Conservation (phyloP, 2,113 vertebrate species). For the Athene noctua region DNA sequence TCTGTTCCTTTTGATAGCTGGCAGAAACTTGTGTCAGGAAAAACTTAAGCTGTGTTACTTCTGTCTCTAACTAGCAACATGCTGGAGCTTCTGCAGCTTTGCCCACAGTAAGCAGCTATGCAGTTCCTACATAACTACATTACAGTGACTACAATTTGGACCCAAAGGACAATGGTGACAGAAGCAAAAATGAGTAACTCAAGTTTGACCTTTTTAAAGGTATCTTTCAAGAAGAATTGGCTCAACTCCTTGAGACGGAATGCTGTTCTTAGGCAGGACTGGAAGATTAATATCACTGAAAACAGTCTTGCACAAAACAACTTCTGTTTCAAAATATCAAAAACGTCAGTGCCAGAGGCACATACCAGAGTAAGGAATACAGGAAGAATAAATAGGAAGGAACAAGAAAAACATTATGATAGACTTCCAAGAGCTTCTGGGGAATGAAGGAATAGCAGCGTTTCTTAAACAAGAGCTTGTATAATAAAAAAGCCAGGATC, state of each 20-base stretch:
- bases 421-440: neutral
- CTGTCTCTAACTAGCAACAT: neutral
- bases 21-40: neutral
- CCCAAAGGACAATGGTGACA: neutral
- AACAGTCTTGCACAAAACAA: neutral
- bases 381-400: neutral
- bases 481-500: neutral
- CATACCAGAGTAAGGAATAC: neutral
- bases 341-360: neutral
- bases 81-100: neutral
- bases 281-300: neutral
- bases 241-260: neutral
- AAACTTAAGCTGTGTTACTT: fast-evolving
- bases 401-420: neutral
- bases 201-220: neutral
- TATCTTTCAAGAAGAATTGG: neutral
- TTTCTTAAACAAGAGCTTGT: neutral
- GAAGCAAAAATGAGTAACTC: neutral
- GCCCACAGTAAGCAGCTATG: neutral
- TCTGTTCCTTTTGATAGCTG: neutral
- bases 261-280: neutral
- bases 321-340: neutral
- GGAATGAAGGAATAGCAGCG: neutral
- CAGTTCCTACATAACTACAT: neutral
- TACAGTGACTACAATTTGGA: neutral